Evolutionary conservation across 2,888 invertebrate genomes (phyloP).

Genomic region (Allophyes oxyacanthae): DNA sequence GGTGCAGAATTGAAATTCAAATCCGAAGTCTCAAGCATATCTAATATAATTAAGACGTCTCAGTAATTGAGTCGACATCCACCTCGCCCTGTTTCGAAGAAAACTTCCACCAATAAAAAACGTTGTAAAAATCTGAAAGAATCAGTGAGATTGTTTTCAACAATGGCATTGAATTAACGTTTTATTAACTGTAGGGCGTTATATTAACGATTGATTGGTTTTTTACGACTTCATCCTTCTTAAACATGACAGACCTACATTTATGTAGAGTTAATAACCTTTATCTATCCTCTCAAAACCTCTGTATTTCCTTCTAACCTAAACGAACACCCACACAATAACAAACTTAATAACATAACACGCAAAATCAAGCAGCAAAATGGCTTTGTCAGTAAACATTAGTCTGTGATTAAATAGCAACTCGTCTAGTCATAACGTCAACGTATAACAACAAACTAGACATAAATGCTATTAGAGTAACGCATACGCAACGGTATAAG

Average conservation of each 20-base stretch:
- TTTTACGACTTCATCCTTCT: background rate
- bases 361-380: slow-evolving; percentile 59
- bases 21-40: slow-evolving; percentile 76
- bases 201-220: background rate
- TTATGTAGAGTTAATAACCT: no score
- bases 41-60: slow-evolving; percentile 84
- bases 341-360: slow-evolving; percentile 58
- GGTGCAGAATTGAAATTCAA: slow-evolving; percentile 85
- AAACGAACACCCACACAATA: slow-evolving; percentile 19
- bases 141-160: slow-evolving; percentile 36
- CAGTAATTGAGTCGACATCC: slow-evolving; percentile 84
- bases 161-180: slow-evolving; percentile 29
- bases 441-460: slow-evolving; percentile 57
- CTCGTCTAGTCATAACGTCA: slow-evolving; percentile 58
- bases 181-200: slow-evolving; percentile 1
- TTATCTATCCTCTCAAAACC: no score
- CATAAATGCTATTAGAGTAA: slow-evolving; percentile 68
- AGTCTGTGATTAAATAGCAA: slow-evolving; percentile 50
- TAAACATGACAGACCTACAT: no score
- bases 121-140: slow-evolving; percentile 28
- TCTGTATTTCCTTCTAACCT: background rate
- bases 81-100: slow-evolving; percentile 62
- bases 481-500: slow-evolving; percentile 57
- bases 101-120: slow-evolving; percentile 60
- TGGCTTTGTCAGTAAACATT: slow-evolving; percentile 70